Evolutionary conservation across 92 coral and sea anemone genomes (phyloP).

Genomic region (Montipora capitata): DNA sequence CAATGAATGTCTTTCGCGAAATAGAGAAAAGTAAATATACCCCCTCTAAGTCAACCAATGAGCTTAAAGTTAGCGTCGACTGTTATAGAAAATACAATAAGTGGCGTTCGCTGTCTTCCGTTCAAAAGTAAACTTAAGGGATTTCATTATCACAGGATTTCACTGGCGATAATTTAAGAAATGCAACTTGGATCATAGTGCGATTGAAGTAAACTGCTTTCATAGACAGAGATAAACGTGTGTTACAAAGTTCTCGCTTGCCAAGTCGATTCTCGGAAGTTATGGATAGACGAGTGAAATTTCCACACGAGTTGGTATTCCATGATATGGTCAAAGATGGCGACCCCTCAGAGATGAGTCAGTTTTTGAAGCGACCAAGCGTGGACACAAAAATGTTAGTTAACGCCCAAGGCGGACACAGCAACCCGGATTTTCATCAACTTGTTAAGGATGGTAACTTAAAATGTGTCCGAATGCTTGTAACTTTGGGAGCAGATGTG

Average conservation of each 20-base stretch:
- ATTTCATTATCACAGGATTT: constrained; percentile 61
- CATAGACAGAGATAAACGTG: too few relatives aligned
- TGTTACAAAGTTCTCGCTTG: constrained; percentile 1
- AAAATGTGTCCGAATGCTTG: constrained; percentile 95
- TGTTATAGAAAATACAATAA: constrained; percentile 87
- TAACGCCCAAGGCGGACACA: constrained; percentile 76
- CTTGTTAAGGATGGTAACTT: constrained; percentile 96
- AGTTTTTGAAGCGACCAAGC: constrained; percentile 96
- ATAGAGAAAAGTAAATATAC: constrained; percentile 49
- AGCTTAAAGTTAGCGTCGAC: constrained; percentile 50
- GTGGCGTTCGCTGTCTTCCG: constrained; percentile 59
- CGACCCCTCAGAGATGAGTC: constrained; percentile 93
- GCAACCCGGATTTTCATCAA: constrained; percentile 91
- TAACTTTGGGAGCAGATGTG: constrained; percentile 96
- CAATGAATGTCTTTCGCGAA: constrained; percentile 45
- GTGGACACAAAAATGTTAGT: constrained; percentile 92
- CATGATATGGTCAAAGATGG: constrained; percentile 98
- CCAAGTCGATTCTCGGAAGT: constrained; percentile 2
- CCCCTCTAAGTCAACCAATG: constrained; percentile 64
- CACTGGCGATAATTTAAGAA: constrained; percentile 30
- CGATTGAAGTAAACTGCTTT: neutral
- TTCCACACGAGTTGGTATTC: constrained; percentile 96
- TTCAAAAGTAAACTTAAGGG: constrained; percentile 45
- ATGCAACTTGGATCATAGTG: neutral
- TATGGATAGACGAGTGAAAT: constrained; percentile 86